Evolutionary conservation across 2,113 vertebrate genomes (phyloP), one percentile per base, ranked within the genome.

Genomic region (Callorhinus ursinus): DNA sequence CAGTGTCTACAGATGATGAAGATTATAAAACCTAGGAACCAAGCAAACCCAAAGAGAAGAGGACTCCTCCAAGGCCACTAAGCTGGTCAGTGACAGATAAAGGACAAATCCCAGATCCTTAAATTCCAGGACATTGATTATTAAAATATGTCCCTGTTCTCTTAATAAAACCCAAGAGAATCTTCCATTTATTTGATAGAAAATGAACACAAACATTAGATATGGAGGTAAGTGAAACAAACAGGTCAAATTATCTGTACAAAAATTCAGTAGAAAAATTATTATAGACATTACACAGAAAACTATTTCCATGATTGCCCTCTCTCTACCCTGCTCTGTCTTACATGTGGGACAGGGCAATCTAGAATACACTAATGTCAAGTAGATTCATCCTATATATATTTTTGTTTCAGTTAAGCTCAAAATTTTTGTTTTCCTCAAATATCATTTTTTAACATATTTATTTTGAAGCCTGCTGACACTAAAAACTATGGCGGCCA

Each of bases 401-500:
- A 57, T 92, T 90, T 97, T 61, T 83, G 2, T 83, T 97, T 92
- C 39, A 33, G 8, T 71, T 95, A n/a, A 80, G 92, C n/a, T 77
- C 36, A 53, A 82, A 88, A 65, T 59, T 88, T 88, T 89, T 81
- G n/a, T 95, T 96, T 93, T 71, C 93, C 46, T 95, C 51, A 55
- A 39, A 95, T 93, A 89, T 95, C 9, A 92, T 46, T 61, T 93
- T 86, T 97, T 72, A 90, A 82, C 90, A 7, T 74, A 88, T 90
- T 92, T 65, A 3, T 93, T 96, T 93, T 95, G 22, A 98, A 95
- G 39, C 1, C 55, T 84, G 36, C 65, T 72, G 5, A 72, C 88
- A 69, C 46, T 86, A 42, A 85, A 97, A 97, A 97, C 89, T 86
- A 97, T 92, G 87, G 71, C 61, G 46, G 65, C 49, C 67, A 96